A percentile compares a stretch with the other conserved stretches of the same genome.
Conservation (phyloP, 1,140 invertebrate species). For the Dinoponera quadriceps region DNA sequence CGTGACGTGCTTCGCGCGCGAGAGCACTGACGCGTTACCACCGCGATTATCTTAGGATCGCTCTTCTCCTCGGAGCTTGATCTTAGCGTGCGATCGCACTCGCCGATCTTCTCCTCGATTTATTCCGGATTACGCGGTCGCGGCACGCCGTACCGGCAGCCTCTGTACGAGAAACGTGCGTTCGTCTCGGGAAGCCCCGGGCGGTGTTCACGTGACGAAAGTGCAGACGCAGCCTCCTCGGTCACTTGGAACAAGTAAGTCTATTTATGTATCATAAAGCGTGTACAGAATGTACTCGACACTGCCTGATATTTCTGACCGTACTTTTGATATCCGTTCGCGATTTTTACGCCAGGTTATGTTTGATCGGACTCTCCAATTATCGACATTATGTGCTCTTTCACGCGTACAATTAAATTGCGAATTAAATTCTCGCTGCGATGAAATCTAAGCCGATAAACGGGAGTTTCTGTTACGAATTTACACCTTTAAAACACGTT, state of each 20-base stretch:
- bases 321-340: no score
- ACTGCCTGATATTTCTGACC: not conserved
- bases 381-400: not conserved
- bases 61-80: slow-evolving; percentile 15
- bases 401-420: not conserved
- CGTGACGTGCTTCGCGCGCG: slow-evolving; percentile 42
- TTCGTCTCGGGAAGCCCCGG: slow-evolving; percentile 39
- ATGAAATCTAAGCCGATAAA: not conserved
- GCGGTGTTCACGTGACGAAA: slow-evolving; percentile 73
- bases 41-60: slow-evolving; percentile 29
- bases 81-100: slow-evolving; percentile 20
- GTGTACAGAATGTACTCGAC: not conserved
- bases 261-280: slow-evolving; percentile 11
- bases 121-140: slow-evolving; percentile 63
- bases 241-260: slow-evolving; percentile 77
- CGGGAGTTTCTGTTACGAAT: not conserved
- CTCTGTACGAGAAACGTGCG: slow-evolving; percentile 55
- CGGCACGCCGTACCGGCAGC: slow-evolving; percentile 43
- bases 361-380: not conserved
- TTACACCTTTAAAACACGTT: not conserved
- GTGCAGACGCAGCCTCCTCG: slow-evolving; percentile 71
- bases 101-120: slow-evolving; percentile 51
- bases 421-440: not conserved
- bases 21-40: not conserved
- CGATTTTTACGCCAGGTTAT: not conserved